These are phyloP conservation scores for Prietella phreatophila DNA, from an alignment of 2,113 vertebrate species.

Conservation along the genomic window DNA sequence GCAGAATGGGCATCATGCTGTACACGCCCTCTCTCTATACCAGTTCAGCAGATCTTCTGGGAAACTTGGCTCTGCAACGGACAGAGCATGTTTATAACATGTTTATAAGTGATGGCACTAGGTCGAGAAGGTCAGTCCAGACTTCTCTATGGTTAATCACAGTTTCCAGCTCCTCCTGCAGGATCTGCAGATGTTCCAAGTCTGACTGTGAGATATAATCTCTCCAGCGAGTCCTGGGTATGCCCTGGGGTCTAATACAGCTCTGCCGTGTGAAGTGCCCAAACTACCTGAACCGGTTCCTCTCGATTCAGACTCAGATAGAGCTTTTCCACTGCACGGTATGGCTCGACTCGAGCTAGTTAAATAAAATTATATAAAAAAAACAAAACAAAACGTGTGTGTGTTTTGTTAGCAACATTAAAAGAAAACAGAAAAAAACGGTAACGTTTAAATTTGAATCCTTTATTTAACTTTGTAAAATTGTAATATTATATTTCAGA, in stretches of 20 bases:
- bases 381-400: not conserved
- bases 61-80: not conserved
- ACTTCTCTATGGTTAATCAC: not conserved
- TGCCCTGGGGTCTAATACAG: not conserved
- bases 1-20: not conserved
- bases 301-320: not conserved
- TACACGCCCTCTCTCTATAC: not conserved
- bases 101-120: no score
- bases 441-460: not conserved
- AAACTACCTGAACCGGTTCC: not conserved
- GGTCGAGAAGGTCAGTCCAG: not conserved
- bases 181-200: not conserved
- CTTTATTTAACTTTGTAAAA: constrained; percentile 70
- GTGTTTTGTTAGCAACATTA: not conserved
- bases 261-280: not conserved
- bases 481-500: constrained; percentile 53
- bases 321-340: no score
- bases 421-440: not conserved
- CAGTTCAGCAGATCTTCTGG: not conserved
- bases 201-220: not conserved
- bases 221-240: not conserved
- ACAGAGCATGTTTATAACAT: no score
- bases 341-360: not conserved
- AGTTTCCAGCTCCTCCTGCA: not conserved
- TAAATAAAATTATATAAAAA: not conserved